These are phyloP conservation scores for Phaenicophaeus curvirostris DNA, from an alignment of 2,797 vertebrate genomes.

Conservation along the genomic window DNA sequence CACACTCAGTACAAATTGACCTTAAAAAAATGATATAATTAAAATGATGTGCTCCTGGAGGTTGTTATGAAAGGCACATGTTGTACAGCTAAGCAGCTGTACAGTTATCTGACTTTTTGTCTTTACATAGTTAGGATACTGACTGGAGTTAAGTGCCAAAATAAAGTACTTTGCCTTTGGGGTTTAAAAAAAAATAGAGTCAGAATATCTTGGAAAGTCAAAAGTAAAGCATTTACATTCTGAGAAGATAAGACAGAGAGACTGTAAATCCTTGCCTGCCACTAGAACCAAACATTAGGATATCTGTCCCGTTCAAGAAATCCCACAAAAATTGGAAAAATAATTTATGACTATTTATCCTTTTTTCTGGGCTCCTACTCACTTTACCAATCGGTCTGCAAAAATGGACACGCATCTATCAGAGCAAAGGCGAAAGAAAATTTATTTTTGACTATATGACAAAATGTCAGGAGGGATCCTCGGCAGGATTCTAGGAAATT, in stretches of 20 bases:
- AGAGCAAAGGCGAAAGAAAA: conserved; percentile 59
- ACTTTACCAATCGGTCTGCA: conserved; percentile 53
- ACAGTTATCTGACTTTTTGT: background rate
- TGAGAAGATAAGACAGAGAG: background rate
- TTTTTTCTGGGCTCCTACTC: conserved; percentile 45
- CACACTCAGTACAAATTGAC: background rate
- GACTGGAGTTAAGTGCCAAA: background rate
- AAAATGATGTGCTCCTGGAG: background rate
- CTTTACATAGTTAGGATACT: background rate
- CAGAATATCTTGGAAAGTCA: background rate
- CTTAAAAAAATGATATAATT: background rate
- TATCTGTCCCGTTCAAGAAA: conserved; percentile 44
- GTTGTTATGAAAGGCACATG: background rate
- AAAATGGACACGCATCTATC: background rate
- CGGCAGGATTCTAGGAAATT: conserved; percentile 12
- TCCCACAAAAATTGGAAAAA: conserved; percentile 58
- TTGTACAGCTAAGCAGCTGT: background rate
- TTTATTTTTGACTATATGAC: conserved; percentile 52
- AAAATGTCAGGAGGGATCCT: conserved; percentile 28
- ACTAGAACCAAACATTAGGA: conserved; percentile 1
- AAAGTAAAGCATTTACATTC: background rate
- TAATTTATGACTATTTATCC: conserved; percentile 60
- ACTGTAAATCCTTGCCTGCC: background rate
- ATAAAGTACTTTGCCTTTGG: background rate
- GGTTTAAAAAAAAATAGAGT: background rate